Conservation (phyloP, 2,113 vertebrate species). For the Petroica traversi region DNA sequence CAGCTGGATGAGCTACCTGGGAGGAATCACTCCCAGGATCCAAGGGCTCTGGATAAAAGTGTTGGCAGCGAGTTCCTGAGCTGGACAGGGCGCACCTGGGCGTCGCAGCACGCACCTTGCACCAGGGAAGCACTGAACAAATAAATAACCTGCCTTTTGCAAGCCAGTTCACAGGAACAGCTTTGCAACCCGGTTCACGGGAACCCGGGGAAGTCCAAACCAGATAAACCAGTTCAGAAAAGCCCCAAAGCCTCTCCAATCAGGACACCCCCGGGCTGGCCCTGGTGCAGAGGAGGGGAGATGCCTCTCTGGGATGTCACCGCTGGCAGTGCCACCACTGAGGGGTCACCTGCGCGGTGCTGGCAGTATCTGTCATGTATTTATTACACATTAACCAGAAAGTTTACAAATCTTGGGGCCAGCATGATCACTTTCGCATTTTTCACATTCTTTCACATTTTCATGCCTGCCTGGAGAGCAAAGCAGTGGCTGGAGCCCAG, state of each 20-base stretch:
- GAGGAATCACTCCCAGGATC: background rate
- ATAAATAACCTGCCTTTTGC: background rate
- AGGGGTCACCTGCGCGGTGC: background rate
- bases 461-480: slow-evolving; percentile 26
- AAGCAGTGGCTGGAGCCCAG: background rate
- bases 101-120: background rate
- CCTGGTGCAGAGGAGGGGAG: background rate
- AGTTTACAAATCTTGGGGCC: slow-evolving; percentile 49
- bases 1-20: background rate
- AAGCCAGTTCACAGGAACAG: background rate
- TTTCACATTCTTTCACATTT: slow-evolving; percentile 58
- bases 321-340: background rate
- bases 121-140: background rate
- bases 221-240: slow-evolving; percentile 22
- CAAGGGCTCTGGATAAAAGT: accelerated
- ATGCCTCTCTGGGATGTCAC: background rate
- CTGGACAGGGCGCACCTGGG: background rate
- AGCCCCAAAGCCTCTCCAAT: background rate
- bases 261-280: background rate
- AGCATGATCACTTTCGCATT: slow-evolving; percentile 37
- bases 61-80: background rate
- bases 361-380: background rate
- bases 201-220: background rate
- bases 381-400: slow-evolving; percentile 58
- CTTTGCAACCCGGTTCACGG: background rate